Percentiles rank a stretch among this genome's conserved stretches.
phyloP scores from a whole-genome alignment of 2,113 vertebrate genomes.

The Sander lucioperca region DNA sequence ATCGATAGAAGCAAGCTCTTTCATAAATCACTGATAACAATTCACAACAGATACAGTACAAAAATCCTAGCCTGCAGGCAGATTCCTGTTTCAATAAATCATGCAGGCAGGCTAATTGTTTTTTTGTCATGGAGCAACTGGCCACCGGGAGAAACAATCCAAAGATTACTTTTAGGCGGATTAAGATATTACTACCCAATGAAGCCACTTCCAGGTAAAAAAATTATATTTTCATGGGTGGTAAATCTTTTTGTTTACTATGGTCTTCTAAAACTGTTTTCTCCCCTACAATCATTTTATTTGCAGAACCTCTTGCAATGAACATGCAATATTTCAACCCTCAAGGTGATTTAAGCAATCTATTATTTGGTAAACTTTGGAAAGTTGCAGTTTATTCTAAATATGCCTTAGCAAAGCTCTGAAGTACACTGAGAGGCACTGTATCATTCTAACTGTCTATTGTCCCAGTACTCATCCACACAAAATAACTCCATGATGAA shows the following conservation, averaged over 20 bases:
- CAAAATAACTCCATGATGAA: conserved; percentile 69
- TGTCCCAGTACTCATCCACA: conserved; percentile 46
- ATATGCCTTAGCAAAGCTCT: not conserved
- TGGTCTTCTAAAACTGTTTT: not conserved
- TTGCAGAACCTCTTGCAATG: conserved; percentile 9
- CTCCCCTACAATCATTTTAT: not conserved
- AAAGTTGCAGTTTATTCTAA: conserved; percentile 3
- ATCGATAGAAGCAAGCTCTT: conserved; percentile 30
- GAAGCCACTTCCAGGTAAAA: conserved; percentile 5
- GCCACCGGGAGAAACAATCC: conserved; percentile 24
- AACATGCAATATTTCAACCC: not conserved
- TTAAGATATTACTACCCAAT: conserved; percentile 39
- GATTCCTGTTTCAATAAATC: conserved; percentile 52
- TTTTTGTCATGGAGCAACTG: conserved; percentile 38
- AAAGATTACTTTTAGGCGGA: conserved; percentile 44
- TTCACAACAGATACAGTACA: conserved; percentile 40
- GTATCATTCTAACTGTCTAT: conserved; percentile 39
- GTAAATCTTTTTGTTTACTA: conserved; percentile 24
- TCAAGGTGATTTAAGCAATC: not conserved
- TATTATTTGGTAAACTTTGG: not conserved
- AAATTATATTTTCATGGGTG: conserved; percentile 1
- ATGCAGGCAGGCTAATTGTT: conserved; percentile 53
- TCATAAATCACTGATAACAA: conserved; percentile 58
- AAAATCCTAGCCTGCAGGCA: conserved; percentile 31
- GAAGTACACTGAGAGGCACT: not conserved